Conservation (phyloP, 2,113 vertebrate genomes). For the Corydoras maculifer region DNA sequence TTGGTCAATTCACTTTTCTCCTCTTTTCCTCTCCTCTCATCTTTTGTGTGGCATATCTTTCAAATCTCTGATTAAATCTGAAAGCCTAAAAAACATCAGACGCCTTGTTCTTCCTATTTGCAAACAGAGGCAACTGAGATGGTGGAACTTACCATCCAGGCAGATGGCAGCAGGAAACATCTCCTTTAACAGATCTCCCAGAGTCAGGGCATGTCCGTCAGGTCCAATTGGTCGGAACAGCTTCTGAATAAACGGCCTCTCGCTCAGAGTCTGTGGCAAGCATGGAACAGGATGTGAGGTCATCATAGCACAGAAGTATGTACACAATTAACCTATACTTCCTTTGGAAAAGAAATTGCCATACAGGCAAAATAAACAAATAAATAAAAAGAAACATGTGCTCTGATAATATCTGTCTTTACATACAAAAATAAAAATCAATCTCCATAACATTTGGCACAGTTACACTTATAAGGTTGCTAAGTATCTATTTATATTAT, state of each 20-base stretch:
- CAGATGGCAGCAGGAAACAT: constrained; percentile 77
- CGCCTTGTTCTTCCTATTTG: neutral
- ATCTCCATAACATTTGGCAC: no score
- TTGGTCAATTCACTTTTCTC: constrained; percentile 9
- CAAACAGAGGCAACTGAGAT: constrained; percentile 11
- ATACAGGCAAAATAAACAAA: no score
- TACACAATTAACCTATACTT: no score
- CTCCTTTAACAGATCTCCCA: constrained; percentile 88
- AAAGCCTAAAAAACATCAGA: neutral
- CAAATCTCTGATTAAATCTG: constrained; percentile 36
- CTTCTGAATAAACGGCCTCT: constrained; percentile 93
- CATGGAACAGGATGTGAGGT: no score
- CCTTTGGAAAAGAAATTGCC: no score
- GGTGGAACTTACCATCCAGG: constrained; percentile 68
- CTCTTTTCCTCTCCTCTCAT: constrained; percentile 26
- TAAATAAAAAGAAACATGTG: no score
- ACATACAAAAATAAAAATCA: no score
- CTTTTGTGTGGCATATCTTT: constrained; percentile 9
- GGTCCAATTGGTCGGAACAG: constrained; percentile 83
- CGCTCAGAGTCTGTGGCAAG: constrained; percentile 70
- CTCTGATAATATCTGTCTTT: no score
- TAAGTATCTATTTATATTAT: no score
- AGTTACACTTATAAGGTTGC: no score
- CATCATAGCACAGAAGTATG: no score
- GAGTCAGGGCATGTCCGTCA: constrained; percentile 78